A percentile compares a stretch with the other conserved stretches of the same genome.
phyloP scores from a whole-genome alignment of 2,797 vertebrate species.

The Clarias fuscus region DNA sequence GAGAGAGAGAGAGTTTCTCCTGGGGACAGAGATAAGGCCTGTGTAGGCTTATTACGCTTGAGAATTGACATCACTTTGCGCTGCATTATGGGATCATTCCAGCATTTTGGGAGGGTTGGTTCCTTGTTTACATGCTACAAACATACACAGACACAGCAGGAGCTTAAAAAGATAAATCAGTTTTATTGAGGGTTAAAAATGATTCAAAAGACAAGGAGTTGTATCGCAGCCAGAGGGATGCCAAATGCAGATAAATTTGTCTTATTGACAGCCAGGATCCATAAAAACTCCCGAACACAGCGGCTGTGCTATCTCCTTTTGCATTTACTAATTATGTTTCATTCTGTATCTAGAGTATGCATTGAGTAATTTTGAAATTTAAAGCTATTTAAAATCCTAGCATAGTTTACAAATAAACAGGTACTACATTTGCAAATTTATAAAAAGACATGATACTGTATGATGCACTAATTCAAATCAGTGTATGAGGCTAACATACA shows the following conservation, averaged over 20 bases:
- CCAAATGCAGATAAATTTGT: not conserved
- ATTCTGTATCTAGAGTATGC: not conserved
- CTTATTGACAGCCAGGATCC: not conserved
- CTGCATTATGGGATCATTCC: constrained; percentile 9
- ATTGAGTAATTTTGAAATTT: not conserved
- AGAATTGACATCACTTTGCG: not conserved
- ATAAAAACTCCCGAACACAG: not conserved
- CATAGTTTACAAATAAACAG: not conserved
- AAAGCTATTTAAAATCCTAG: not conserved
- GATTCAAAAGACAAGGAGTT: not conserved
- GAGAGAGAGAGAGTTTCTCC: not conserved
- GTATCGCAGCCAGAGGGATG: not conserved
- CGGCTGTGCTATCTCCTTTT: not conserved
- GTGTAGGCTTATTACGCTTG: not conserved
- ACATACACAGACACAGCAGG: not conserved
- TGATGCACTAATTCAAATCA: not conserved
- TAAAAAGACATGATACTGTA: not conserved
- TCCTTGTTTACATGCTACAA: constrained; percentile 5
- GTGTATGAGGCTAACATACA: not conserved
- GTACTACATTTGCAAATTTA: not conserved
- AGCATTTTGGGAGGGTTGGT: not conserved
- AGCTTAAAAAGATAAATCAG: not conserved
- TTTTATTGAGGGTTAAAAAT: not conserved
- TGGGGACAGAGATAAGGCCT: constrained; percentile 1
- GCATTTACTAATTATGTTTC: not conserved